These are phyloP conservation scores for Labeo calbasu DNA, from an alignment of 2,797 vertebrate species.

Conservation along the genomic window DNA sequence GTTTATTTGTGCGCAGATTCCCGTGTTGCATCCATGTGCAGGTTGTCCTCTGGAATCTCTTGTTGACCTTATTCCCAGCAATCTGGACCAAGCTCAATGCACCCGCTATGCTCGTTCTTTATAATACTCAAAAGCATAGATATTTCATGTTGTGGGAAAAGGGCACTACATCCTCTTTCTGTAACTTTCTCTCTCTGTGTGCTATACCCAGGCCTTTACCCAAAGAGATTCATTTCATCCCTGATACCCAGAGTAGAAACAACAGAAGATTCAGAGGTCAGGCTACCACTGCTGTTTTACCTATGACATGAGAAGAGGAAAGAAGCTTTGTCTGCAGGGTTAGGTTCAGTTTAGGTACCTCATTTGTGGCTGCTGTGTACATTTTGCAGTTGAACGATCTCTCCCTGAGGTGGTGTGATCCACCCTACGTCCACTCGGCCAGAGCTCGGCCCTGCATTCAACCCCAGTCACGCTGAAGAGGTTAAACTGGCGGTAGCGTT, in stretches of 20 bases:
- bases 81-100: background rate
- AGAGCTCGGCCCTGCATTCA: conserved; percentile 26
- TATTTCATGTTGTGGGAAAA: conserved; percentile 39
- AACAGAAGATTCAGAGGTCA: conserved; percentile 35
- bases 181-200: background rate
- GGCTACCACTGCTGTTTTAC: conserved; percentile 28
- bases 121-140: conserved; percentile 37
- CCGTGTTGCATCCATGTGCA: conserved; percentile 11
- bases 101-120: conserved; percentile 1
- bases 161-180: conserved; percentile 9
- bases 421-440: background rate
- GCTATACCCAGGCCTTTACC: background rate
- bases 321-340: background rate
- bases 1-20: conserved; percentile 19
- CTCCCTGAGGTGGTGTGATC: conserved; percentile 40
- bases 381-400: conserved; percentile 33
- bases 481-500: conserved; percentile 84
- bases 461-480: conserved; percentile 69
- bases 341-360: conserved; percentile 37
- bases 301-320: background rate
- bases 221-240: conserved; percentile 15
- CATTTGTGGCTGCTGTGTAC: conserved; percentile 46
- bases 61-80: conserved; percentile 18
- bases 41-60: conserved; percentile 13
- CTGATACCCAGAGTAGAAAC: conserved; percentile 2